These are phyloP conservation scores for Xiphophorus birchmanni DNA, from an alignment of 2,797 vertebrate species.

Conservation along the genomic window DNA sequence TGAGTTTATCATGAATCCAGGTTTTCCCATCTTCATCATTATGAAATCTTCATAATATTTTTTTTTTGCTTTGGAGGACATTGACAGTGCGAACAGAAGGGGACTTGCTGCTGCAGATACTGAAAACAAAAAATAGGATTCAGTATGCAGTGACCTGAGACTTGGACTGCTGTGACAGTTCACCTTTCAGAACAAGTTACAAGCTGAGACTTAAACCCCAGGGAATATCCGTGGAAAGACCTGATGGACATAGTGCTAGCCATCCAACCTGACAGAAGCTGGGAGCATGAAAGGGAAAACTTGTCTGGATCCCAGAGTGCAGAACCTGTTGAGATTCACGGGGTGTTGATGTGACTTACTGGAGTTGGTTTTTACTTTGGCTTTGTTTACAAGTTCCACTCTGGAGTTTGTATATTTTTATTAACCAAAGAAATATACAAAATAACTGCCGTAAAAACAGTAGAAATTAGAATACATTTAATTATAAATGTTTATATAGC, in stretches of 20 bases:
- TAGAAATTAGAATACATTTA: background rate
- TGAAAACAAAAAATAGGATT: background rate
- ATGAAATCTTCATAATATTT: background rate
- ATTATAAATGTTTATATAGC: background rate
- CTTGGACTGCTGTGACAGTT: constrained; percentile 17
- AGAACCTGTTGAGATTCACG: constrained; percentile 1
- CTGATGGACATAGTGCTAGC: constrained; percentile 2
- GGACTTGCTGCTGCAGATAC: background rate
- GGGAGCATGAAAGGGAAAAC: constrained; percentile 4
- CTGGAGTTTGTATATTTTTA: background rate
- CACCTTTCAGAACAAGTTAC: constrained; percentile 16
- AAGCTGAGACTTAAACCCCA: constrained; percentile 14
- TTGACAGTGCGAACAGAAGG: background rate
- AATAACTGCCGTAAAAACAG: background rate
- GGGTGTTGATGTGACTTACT: background rate
- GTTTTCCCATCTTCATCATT: background rate
- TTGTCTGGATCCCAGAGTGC: background rate
- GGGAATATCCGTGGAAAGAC: constrained; percentile 7
- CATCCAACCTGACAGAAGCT: constrained; percentile 10
- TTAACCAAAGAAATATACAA: background rate
- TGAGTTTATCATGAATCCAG: background rate
- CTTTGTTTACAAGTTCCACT: background rate
- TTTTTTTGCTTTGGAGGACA: background rate
- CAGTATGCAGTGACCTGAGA: constrained; percentile 19
- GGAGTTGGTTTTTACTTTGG: background rate